Base-by-base conservation (phyloP, 2,888 invertebrate species). In the Brachynemurus nebulosus region DNA sequence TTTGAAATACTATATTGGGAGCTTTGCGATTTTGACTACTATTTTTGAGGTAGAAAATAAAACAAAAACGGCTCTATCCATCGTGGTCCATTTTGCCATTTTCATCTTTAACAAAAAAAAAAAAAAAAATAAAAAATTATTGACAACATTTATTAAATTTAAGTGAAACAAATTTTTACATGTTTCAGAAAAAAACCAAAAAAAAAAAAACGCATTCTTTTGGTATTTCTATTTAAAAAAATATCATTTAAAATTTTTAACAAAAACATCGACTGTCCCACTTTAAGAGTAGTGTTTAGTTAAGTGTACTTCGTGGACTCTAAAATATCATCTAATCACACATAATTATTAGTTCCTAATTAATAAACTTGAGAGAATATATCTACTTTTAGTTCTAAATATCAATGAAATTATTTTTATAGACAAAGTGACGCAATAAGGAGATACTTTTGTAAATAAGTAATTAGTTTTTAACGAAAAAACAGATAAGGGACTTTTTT, bases 21-120 rank as follows among this genome's bases (percentile, higher is more conserved):
- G 37, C 37, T 37, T 37, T 19, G 37, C 37, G 37, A 37, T 17
- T 37, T 37, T 20, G n/a, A 19, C 20, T 19, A 37, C 17, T 37
- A 14, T 19, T 19, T 14, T 19, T 19, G 20, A 36, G 11, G 6
- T 36, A 16, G 12, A n/a, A 2, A 17, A 36, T 36, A 36, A 36
- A 12, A 36, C 14, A 4, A 18, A 16, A 36, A 17, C 3, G 36
- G 17, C 11, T 36, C 17, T 36, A 36, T 36, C n/a, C 16, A 30
- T 30, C 30, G 30, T 30, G 30, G 11, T 11, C 30, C 30, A 30
- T 30, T 27, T 30, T 30, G 30, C 2, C 30, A 30, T 30, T 30
- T 2, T 30, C 14, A 2, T 12, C 14, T 30, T 30, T 14, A 30
- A 30, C 12, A 27, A 27, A 9, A 27, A 27, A 9, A 27, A 27